phyloP scores from a whole-genome alignment of 2,888 invertebrate species.

The Homarus gammarus region DNA sequence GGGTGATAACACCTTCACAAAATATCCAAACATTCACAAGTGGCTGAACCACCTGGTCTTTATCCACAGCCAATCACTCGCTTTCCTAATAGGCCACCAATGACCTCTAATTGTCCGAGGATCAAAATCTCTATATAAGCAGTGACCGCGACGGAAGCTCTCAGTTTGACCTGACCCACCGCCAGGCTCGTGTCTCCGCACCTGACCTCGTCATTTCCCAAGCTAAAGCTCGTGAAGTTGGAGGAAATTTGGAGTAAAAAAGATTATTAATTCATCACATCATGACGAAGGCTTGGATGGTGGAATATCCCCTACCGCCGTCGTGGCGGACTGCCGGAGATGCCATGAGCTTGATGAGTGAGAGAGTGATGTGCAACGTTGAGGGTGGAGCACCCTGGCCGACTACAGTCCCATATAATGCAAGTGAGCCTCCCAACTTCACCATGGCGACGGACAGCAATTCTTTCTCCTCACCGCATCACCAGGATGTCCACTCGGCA shows the following conservation, averaged over 20 bases:
- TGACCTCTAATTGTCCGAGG: conserved; percentile 19
- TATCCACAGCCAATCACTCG: conserved; percentile 34
- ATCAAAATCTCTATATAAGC: conserved; percentile 21
- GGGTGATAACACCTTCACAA: conserved; percentile 7
- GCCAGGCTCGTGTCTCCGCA: not conserved
- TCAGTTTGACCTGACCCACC: conserved; percentile 35
- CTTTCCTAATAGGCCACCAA: conserved; percentile 14
- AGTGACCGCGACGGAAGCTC: not conserved
- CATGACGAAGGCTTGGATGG: too few relatives aligned
- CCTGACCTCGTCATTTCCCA: not conserved
- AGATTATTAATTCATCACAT: too few relatives aligned
- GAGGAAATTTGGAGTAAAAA: too few relatives aligned
- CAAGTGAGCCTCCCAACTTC: not conserved
- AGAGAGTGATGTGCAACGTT: too few relatives aligned
- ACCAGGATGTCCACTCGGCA: not conserved
- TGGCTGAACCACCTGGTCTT: not conserved
- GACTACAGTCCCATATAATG: too few relatives aligned
- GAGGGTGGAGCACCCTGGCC: not conserved
- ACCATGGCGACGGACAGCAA: not conserved
- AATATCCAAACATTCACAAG: not conserved
- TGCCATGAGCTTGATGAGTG: too few relatives aligned
- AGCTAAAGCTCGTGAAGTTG: too few relatives aligned
- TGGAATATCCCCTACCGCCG: too few relatives aligned
- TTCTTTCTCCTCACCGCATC: not conserved
- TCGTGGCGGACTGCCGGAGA: too few relatives aligned